Conservation (phyloP, 2,113 vertebrate species). For the Benitochromis conjunctus region DNA sequence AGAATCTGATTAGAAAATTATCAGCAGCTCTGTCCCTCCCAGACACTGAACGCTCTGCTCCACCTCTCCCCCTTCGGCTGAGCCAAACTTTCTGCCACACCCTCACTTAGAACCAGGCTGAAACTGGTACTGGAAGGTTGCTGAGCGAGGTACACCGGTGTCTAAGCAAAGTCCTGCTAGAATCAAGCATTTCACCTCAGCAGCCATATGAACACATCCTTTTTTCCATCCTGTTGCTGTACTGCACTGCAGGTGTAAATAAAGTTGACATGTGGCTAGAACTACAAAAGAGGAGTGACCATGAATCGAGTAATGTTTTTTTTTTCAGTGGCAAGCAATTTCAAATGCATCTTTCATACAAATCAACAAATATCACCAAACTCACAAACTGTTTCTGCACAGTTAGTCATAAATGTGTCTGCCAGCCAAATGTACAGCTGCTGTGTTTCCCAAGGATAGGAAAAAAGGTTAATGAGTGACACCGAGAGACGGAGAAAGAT, state of each 20-base stretch:
- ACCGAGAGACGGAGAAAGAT: neutral
- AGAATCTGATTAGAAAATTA: neutral
- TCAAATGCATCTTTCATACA: neutral
- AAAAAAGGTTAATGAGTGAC: neutral
- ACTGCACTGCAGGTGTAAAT: neutral
- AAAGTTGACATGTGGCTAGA: neutral
- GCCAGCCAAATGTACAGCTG: neutral
- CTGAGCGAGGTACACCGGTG: neutral
- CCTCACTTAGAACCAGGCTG: neutral
- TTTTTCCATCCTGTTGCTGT: neutral
- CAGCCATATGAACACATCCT: neutral
- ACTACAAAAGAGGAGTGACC: neutral
- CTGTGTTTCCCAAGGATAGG: neutral
- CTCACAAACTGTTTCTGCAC: neutral
- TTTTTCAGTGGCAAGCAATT: neutral
- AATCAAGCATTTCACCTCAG: neutral
- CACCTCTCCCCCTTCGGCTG: too few relatives aligned
- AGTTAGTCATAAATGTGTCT: neutral
- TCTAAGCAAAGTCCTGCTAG: neutral
- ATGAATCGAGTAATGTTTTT: neutral
- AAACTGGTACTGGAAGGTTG: neutral
- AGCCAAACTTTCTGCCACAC: neutral
- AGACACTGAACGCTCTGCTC: neutral
- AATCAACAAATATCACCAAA: neutral
- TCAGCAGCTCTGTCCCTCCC: neutral